Base-by-base conservation (phyloP, 2,113 vertebrate genomes). In the Mesoclemmys tuberculata region DNA sequence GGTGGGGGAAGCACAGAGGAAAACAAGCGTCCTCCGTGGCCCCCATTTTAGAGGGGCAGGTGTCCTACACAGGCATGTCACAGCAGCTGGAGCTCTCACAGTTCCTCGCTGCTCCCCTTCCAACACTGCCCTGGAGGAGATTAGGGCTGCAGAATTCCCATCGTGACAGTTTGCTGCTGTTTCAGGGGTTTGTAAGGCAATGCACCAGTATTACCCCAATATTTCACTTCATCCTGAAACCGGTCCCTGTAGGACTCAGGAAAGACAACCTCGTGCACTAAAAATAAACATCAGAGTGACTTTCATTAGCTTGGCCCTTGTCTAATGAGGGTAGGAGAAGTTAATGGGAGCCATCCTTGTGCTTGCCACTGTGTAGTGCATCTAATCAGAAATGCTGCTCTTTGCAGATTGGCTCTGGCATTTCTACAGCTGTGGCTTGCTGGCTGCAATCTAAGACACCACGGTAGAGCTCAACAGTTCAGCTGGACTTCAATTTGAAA, bases 181-280 rank as follows among this genome's bases (percentile, higher is more conserved):
- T 24, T 71, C 48, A 54, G 26, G 78, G 26, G 26, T 35, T n/a
- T 44, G 26, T 58, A 55, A 74, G n/a, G 18, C 55, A 83, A 27
- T 52, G 24, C 24, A 29, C 27, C n/a, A 64, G 75, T 31, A 54
- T 52, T 54, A 55, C 22, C 52, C 13, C 46, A 77, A 21, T 78
- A 90, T 54, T 58, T 77, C 38, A 44, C 58, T 71, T 71, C 80
- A 84, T 87, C 75, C 85, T 35, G 79, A 74, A 80, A 84, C 79
- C 84, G n/a, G 24, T 27, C 89, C 68, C 87, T 78, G 88, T 16
- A 49, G 82, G 31, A 48, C 85, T 90, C 90, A 89, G 90, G 89
- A 93, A 89, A 91, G 89, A 84, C 83, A 88, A 87, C 84, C 94
- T 61, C 87, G 92, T 97, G 94, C 96, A 96, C 74, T 96, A 95